phyloP scores from a whole-genome alignment of 2,797 vertebrate genomes.

The Choloepus didactylus region DNA sequence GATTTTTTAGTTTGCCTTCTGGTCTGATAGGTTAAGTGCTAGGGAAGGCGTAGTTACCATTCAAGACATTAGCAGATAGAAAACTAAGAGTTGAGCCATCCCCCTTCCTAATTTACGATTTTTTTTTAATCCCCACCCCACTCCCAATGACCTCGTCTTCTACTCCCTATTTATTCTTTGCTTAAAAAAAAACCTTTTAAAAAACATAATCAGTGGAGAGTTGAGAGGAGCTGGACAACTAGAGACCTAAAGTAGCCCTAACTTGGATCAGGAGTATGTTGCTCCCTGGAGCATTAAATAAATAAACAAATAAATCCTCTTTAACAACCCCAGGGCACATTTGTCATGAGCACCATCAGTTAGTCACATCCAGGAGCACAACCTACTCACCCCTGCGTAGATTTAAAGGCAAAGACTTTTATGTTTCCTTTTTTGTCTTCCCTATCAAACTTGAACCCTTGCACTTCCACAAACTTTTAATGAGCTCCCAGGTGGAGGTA shows the following conservation, averaged over 20 bases:
- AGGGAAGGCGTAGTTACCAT: not conserved
- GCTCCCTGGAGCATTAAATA: not conserved
- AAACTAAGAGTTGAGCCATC: not conserved
- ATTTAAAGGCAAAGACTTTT: not conserved
- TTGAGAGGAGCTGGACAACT: conserved; percentile 31
- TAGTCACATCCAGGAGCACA: not conserved
- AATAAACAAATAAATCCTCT: not conserved
- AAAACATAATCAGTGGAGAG: conserved; percentile 46
- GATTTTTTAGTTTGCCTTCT: not conserved
- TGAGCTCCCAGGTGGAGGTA: not conserved
- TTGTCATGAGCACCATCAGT: not conserved
- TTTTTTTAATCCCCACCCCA: not conserved
- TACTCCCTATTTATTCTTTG: not conserved
- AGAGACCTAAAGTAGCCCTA: not conserved
- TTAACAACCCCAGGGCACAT: not conserved
- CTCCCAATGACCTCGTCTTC: conserved; percentile 5
- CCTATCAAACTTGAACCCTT: not conserved
- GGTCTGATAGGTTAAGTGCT: not conserved
- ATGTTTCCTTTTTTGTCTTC: not conserved
- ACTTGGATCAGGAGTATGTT: not conserved
- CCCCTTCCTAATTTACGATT: not conserved
- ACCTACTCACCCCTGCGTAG: not conserved
- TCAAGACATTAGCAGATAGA: not conserved
- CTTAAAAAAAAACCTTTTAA: not conserved
- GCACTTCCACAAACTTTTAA: not conserved